Evolutionary conservation across 1,140 invertebrate species (phyloP).

Genomic region (Hycleus cichorii): DNA sequence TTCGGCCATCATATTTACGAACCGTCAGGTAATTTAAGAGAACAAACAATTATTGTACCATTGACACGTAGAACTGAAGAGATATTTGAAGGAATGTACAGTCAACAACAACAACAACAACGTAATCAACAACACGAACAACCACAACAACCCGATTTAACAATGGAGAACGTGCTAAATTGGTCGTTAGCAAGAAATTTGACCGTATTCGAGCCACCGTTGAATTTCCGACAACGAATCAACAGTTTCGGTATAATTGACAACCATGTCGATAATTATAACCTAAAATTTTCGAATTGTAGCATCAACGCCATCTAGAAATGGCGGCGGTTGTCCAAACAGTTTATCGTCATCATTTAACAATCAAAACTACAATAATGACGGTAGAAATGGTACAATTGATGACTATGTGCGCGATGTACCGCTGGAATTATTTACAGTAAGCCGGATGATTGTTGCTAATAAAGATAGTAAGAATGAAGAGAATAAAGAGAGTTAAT

Average conservation of each 20-base stretch:
- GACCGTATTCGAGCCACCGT: constrained; percentile 21
- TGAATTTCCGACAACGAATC: constrained; percentile 5
- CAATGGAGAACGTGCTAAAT: constrained; percentile 36
- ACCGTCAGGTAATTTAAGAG: constrained; percentile 39
- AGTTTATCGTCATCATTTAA: background rate
- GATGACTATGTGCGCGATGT: constrained; percentile 39
- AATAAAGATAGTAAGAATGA: no score
- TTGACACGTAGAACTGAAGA: constrained; percentile 45
- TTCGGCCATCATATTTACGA: constrained; percentile 59
- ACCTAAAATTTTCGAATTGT: background rate
- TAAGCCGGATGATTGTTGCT: constrained; percentile 34
- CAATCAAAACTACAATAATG: constrained; percentile 5
- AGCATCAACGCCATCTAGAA: background rate
- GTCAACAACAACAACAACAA: constrained; percentile 13
- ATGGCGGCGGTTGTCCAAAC: background rate
- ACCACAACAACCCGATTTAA: constrained; percentile 16
- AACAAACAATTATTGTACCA: constrained; percentile 51
- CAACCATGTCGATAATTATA: background rate
- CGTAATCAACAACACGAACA: constrained; percentile 11
- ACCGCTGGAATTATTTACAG: constrained; percentile 43
- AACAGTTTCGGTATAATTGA: constrained; percentile 2
- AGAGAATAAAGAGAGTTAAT: no score
- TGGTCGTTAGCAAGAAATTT: constrained; percentile 37
- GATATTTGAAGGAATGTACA: constrained; percentile 36
- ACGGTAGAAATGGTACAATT: background rate